These are phyloP conservation scores for Porites rus DNA, from an alignment of 92 coral and sea anemone genomes.

Conservation along the genomic window DNA sequence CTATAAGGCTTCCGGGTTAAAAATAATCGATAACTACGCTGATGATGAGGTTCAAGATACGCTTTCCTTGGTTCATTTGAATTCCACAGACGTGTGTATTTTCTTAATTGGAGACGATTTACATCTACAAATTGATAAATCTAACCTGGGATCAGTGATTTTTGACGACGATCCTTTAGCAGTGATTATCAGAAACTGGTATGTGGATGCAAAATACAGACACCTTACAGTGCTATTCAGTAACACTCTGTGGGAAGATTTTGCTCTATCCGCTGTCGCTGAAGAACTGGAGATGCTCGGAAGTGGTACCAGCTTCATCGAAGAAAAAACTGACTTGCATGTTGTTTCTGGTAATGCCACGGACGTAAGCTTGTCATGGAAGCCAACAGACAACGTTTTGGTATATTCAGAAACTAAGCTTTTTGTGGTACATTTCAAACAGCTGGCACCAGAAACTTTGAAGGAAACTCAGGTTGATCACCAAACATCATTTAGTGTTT, in stretches of 20 bases:
- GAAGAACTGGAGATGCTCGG: background rate
- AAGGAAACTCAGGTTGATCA: background rate
- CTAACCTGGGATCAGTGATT: slow-evolving; percentile 28
- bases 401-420: slow-evolving; percentile 16
- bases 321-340: background rate
- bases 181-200: slow-evolving; percentile 53
- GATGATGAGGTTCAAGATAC: slow-evolving; percentile 58
- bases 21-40: slow-evolving; percentile 22
- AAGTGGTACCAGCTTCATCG: background rate
- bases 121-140: slow-evolving; percentile 35
- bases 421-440: background rate
- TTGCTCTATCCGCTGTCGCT: background rate
- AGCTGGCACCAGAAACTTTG: background rate
- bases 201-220: slow-evolving; percentile 25
- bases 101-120: background rate
- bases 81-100: slow-evolving; percentile 6
- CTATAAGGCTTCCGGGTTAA: slow-evolving; percentile 47
- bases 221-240: slow-evolving; percentile 47
- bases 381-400: background rate
- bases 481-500: background rate
- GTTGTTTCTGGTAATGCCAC: slow-evolving; percentile 14
- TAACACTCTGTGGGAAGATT: slow-evolving; percentile 50
- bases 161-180: slow-evolving; percentile 44
- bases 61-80: slow-evolving; percentile 50
- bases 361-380: slow-evolving; percentile 30